Percentiles rank a stretch among this genome's conserved stretches.
Conservation (phyloP, 2,888 invertebrate species). For the Cryptocheilus praepositus region DNA sequence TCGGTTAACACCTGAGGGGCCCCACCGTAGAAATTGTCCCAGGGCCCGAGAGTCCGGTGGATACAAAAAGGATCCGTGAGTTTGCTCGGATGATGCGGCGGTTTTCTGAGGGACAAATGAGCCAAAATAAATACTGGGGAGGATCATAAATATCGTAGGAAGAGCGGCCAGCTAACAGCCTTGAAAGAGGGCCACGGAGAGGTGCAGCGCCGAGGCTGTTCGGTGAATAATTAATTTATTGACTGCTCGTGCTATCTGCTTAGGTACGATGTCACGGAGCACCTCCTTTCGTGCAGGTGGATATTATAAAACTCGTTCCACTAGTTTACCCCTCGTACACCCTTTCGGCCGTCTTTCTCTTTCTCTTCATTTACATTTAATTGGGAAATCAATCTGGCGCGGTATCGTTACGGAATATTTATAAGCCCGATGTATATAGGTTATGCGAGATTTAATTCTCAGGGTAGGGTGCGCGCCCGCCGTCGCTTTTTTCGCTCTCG, state of each 20-base stretch:
- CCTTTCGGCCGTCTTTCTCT: conserved; percentile 13
- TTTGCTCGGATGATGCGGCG: conserved; percentile 7
- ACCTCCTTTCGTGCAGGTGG: conserved; percentile 27
- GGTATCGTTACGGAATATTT: conserved; percentile 58
- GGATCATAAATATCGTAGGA: conserved; percentile 40
- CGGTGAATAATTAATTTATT: conserved; percentile 20
- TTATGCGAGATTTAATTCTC: conserved; percentile 54
- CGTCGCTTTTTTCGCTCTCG: neutral
- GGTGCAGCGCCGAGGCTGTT: conserved; percentile 9
- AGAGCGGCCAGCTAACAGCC: conserved; percentile 25
- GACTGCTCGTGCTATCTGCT: conserved; percentile 24
- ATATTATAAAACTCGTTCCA: conserved; percentile 54
- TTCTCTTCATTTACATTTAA: conserved; percentile 56
- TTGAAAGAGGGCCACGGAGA: conserved; percentile 19
- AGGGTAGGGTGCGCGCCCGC: conserved; percentile 19
- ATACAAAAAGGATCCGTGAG: conserved; percentile 10
- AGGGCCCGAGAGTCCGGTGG: neutral
- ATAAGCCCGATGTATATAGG: conserved; percentile 46
- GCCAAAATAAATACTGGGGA: conserved; percentile 36
- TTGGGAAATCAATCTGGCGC: conserved; percentile 57
- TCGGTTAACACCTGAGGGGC: neutral
- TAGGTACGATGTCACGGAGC: conserved; percentile 35
- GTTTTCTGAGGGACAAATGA: conserved; percentile 35
- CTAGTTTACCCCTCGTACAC: conserved; percentile 33
- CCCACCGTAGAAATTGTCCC: too few relatives aligned